Evolutionary conservation across 2,888 invertebrate genomes (phyloP), one percentile per base, ranked within the genome.

Genomic region (Noctua comes): DNA sequence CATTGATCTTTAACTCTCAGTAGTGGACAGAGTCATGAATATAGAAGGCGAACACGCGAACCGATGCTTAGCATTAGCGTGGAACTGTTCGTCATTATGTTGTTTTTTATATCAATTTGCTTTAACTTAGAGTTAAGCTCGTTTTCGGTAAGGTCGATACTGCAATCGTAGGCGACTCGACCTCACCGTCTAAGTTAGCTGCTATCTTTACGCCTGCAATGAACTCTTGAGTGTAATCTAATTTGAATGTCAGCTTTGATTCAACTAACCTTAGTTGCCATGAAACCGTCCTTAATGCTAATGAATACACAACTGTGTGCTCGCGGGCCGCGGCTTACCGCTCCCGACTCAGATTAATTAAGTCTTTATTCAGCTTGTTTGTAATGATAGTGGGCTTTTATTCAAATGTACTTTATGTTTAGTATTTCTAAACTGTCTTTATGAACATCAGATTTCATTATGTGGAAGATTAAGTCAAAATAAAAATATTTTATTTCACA

Each of bases 191-290:
- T 83, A 85, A 77, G 85, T 87, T 89, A 81, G 79, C 86, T 80
- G 71, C 81, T 81, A 86, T 83, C 82, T 87, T 84, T 73, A 75
- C 76, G 79, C 77, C 79, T 85, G 82, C 84, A 76, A 81, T 78
- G 77, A 86, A 86, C 79, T 84, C 83, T 82, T n/a, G 83, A 84
- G 81, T 83, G 76, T 86, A 84, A 90, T 91, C 88, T 88, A 88
- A 90, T 91, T 90, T 90, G 88, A 90, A 91, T 88, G 90, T 89
- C 87, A 88, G 88, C 90, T 90, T 89, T 91, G 90, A 91, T 91
- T 90, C 88, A 88, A 89, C 90, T 91, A 90, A 90, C 89, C 87
- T 89, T 88, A 88, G 89, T 89, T 89, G 86, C 89, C 89, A 88
- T 88, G 91, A 90, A 88, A 90, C 86, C 89, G 89, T 90, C 88